phyloP scores from a whole-genome alignment of 1,140 invertebrate species.

The Trachymyrmex cornetzi region DNA sequence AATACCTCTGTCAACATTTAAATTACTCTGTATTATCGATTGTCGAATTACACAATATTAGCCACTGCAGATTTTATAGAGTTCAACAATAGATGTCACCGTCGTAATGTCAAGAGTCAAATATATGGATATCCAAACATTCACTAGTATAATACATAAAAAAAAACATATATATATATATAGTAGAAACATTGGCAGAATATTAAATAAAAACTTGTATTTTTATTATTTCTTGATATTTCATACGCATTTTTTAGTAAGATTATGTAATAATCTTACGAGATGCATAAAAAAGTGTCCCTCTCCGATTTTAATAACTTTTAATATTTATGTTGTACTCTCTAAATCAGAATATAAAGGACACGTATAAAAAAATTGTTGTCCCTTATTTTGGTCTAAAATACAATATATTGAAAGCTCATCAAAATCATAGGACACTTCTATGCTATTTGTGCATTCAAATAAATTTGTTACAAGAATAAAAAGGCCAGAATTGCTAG shows the following conservation, averaged over 20 bases:
- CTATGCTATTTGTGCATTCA: not conserved
- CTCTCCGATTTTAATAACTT: too few species aligned
- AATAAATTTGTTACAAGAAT: not conserved
- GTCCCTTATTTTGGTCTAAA: too few species aligned
- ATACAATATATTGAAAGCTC: too few species aligned
- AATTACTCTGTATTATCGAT: constrained; percentile 19
- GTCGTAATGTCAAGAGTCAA: too few species aligned
- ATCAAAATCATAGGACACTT: too few species aligned
- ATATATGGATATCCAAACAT: not conserved
- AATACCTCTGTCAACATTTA: not conserved
- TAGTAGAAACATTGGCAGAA: not conserved
- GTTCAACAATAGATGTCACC: not conserved
- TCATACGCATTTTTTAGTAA: constrained; percentile 23
- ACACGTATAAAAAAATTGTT: too few species aligned
- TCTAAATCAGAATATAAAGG: too few species aligned
- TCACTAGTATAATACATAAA: too few species aligned
- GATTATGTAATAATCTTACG: not conserved
- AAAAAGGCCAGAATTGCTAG: not conserved
- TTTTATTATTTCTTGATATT: constrained; percentile 22
- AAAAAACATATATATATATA: not conserved
- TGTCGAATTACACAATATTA: not conserved
- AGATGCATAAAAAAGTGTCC: too few species aligned
- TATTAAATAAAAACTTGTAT: constrained; percentile 17
- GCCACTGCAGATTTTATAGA: not conserved
- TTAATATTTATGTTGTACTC: too few species aligned